Evolutionary conservation across 23 tunicate species (phyloP).

Genomic region (Ciona savignyi): DNA sequence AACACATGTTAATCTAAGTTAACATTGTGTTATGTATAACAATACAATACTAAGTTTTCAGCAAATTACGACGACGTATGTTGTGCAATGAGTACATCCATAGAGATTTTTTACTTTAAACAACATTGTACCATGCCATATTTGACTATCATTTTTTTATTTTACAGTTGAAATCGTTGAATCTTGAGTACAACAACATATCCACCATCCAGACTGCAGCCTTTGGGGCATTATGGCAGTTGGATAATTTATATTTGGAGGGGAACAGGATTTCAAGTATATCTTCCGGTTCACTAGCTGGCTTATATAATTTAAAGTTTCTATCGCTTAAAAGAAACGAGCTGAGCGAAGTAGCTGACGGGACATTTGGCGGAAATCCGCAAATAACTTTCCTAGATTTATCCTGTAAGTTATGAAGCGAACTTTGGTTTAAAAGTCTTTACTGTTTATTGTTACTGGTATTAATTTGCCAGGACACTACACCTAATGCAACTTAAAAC

Average conservation of each 20-base stretch:
- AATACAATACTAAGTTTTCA: no score
- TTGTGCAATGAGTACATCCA: background rate
- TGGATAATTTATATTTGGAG: constrained; percentile 21
- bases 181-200: constrained; percentile 35
- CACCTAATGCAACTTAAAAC: background rate
- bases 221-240: constrained; percentile 28
- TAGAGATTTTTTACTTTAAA: no score
- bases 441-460: background rate
- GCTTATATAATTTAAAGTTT: constrained; percentile 10
- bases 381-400: constrained; percentile 28
- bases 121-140: no score
- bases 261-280: constrained; percentile 29
- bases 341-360: constrained; percentile 8
- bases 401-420: constrained; percentile 18
- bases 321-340: constrained; percentile 19
- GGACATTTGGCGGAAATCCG: constrained; percentile 36
- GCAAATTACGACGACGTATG: no score
- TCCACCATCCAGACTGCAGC: constrained; percentile 12
- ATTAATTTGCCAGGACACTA: background rate
- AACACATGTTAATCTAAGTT: background rate
- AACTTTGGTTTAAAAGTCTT: constrained; percentile 1
- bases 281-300: constrained; percentile 44
- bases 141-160: no score
- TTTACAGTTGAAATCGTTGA: constrained; percentile 10
- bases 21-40: no score